Evolutionary conservation across 2,888 invertebrate species (phyloP), one percentile per base, ranked within the genome.

Genomic region (Heliconius ethilla): DNA sequence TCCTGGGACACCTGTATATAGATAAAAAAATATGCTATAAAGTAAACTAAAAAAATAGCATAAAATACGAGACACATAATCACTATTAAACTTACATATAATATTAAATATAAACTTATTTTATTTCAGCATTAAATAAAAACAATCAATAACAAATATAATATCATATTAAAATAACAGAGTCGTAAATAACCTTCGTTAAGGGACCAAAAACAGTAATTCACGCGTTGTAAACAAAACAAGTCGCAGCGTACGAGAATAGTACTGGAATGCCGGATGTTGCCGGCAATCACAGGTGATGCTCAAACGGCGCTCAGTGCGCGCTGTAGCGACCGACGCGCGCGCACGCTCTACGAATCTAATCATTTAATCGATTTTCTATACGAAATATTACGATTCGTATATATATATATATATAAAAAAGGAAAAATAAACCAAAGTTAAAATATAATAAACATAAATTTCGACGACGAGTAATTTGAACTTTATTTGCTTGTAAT

Each of bases 181-280:
- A 62, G 63, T 74, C 63, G 11, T 74, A 74, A 79, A 69, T 77
- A 79, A 73, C 67, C 66, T 66, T 65, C 63, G 75, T 90, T 78
- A 74, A 45, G 75, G 76, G 70, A 75, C 79, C 80, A 79, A 80
- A 84, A 80, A 80, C 82, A 83, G 81, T 76, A 82, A 79, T 79
- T 80, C 63, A 69, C 81, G 75, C 69, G 81, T 78, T 81, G 91
- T 93, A 92, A 93, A 92, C 92, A 93, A 93, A 92, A 88, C 87
- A 88, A 89, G 90, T 92, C 91, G 89, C 83, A 83, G 85, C 79
- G 83, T 84, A 84, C 87, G 82, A 89, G 90, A 93, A 94, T 93
- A 93, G 89, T 89, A 82, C 80, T 87, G 94, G 94, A 93, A 94
- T 94, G 94, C 93, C 93, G 93, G 94, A 94, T 92, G 89, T 92